Base-by-base conservation (phyloP, 92 coral and sea anemone genomes). In the Zoanthus gigantus region DNA sequence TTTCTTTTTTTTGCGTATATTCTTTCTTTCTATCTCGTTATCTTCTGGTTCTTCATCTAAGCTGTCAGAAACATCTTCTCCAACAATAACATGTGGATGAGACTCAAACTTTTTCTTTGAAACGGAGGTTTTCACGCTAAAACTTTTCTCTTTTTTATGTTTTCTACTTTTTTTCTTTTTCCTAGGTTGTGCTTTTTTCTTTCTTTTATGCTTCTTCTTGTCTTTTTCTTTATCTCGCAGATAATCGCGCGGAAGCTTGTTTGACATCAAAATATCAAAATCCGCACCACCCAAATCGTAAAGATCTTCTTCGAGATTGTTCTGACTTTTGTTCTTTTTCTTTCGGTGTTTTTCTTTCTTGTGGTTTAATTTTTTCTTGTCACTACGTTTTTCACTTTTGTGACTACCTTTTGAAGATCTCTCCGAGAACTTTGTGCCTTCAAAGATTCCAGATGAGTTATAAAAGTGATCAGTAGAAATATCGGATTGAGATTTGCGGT, bases 281-380 rank as follows among this genome's bases (percentile, higher is more conserved):
- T 95, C 98, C 17, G 98, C 94, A 48, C 94, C 98, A 61, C 98
- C 98, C 15, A 95, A 83, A 82, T 95, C 98, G 28, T 93, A 96
- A 56, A 92, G 67, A 44, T 95, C 90, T 6, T 65, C 85, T 18
- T 81, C 85, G 48, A 81, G 74, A 17, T 37, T 14, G 4, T 30
- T 66, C 10, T 54, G 37, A 18, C 58, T 73, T 0, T 54, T 18
- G 18, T 28, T 66, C 42, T 66, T 81, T 23, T 44, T 52, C 8
- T 58, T 32, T 9, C 31, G 46, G 28, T 66, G 61, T 23, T 81
- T 66, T 15, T 10, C 13, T 66, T 65, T 81, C 63, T 44, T 80
- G 0, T 65, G 74, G 42, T 14, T 13, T 11, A 56, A 45, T 16
- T 74, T 74, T 52, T 18, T 17, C 7, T 17, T 23, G 16, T 58